Base-by-base conservation (phyloP, 1,140 invertebrate genomes). In the Drosophila burlai region DNA sequence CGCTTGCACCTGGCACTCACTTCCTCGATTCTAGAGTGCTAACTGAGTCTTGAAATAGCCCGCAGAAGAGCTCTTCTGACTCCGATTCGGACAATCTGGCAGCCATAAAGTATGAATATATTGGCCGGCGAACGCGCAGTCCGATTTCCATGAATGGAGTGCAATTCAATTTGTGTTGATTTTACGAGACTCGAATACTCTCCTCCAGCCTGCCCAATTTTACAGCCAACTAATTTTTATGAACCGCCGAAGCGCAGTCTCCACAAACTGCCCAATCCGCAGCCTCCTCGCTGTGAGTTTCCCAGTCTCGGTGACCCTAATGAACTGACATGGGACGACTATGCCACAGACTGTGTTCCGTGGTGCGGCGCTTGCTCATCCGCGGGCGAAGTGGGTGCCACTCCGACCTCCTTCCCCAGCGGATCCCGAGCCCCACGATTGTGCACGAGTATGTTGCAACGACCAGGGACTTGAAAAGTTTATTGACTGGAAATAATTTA, bases 401-500 rank as follows among this genome's bases (percentile, higher is more conserved):
- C 64, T 9, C 8, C 47, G 24, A 49, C 24, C 24, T 15, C 46
- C 46, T 61, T 21, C 62, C 62, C 63, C 49, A 42, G 42, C 54
- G 26, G 26, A 42, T n/a, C 34, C 29, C 45, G 0, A 71, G 21
- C 65, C 18, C 34, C 8, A 49, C 61, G 36, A 43, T 71, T 52
- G 54, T 36, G 60, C 38, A 38, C 29, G 52, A 46, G 16, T 50
- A 54, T 87, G 84, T 89, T 89, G 83, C 84, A 87, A 87, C 38
- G 59, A n/a, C 63, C 31, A 34, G 34, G 34, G 45, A 57, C 47
- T 57, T 43, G 50, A 69, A 78, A 78, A 76, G 72, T 81, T 87
- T 87, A 89, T 87, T 87, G 83, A 89, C 83, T 87, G 83, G 77
- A 87, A 87, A 89, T 87, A 87, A 87, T 87, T 87, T 87, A 87